Percentiles rank a stretch among this genome's conserved stretches.
Evolutionary conservation across 2,888 invertebrate genomes (phyloP).

Genomic region (Drosophila meridionalis): DNA sequence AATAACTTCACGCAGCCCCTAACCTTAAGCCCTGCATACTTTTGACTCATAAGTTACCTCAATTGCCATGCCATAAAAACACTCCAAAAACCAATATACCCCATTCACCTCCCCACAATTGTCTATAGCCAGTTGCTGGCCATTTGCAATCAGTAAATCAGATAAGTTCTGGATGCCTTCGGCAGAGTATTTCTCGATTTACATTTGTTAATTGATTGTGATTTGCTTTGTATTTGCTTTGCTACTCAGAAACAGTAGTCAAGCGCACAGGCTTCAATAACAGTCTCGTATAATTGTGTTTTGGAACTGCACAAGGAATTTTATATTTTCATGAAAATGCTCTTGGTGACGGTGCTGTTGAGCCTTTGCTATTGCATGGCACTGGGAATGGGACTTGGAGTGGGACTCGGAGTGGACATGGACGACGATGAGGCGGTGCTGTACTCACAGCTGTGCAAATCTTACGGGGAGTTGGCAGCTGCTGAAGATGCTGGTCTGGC

Average conservation of each 20-base stretch:
- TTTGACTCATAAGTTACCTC: no score
- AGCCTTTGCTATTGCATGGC: slow-evolving; percentile 1
- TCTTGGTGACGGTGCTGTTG: not conserved
- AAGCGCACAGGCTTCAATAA: not conserved
- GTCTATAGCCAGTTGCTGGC: not conserved
- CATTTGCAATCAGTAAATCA: not conserved
- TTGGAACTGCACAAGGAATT: not conserved
- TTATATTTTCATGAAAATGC: slow-evolving; percentile 18
- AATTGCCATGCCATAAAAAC: not conserved
- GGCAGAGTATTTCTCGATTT: not conserved
- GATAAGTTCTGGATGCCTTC: not conserved
- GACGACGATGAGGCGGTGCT: not conserved
- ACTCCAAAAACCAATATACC: not conserved
- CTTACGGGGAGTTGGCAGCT: no score
- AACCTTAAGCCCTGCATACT: no score
- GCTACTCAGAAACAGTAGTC: not conserved
- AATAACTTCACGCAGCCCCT: not conserved
- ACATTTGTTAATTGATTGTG: not conserved
- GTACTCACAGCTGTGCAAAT: not conserved
- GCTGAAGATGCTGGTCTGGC: no score
- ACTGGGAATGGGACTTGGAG: not conserved
- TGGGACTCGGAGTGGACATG: not conserved
- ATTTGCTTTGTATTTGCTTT: not conserved
- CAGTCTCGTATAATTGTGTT: slow-evolving; percentile 7
- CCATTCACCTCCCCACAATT: not conserved